Percentiles rank a stretch among this genome's conserved stretches.
These are phyloP conservation scores for Gasterosteus aculeatus DNA, from an alignment of 2,113 vertebrate species.

Conservation along the genomic window DNA sequence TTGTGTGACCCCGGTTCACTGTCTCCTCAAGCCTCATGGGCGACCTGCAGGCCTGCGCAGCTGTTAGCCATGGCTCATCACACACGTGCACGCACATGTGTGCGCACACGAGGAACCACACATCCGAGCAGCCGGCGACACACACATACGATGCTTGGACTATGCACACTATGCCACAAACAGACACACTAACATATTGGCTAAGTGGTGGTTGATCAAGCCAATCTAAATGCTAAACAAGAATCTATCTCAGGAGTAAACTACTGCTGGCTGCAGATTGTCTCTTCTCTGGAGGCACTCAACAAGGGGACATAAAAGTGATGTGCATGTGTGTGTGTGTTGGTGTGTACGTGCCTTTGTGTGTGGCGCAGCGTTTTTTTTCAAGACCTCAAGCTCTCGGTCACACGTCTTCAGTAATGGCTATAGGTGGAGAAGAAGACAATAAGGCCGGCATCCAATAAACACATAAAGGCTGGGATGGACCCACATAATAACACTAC, in stretches of 20 bases:
- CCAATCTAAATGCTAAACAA: slow-evolving; percentile 82
- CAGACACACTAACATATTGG: slow-evolving; percentile 20
- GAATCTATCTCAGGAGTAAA: slow-evolving; percentile 69
- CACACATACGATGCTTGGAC: not conserved
- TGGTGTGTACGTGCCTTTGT: slow-evolving; percentile 14
- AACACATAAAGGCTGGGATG: not conserved
- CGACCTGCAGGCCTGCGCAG: slow-evolving; percentile 54
- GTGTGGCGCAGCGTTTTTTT: slow-evolving; percentile 23
- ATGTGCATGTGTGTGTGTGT: slow-evolving; percentile 20
- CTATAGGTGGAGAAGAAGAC: slow-evolving; percentile 24
- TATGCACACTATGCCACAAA: not conserved
- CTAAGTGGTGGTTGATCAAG: slow-evolving; percentile 75
- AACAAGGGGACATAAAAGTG: slow-evolving; percentile 61
- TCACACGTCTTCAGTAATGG: slow-evolving; percentile 44
- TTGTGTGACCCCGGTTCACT: slow-evolving; percentile 72
- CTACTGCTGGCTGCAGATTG: slow-evolving; percentile 63
- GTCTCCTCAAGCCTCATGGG: slow-evolving; percentile 58
- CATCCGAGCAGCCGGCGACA: not conserved
- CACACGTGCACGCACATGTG: slow-evolving; percentile 29
- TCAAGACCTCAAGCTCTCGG: slow-evolving; percentile 16
- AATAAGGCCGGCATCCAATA: slow-evolving; percentile 25
- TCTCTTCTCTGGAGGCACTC: slow-evolving; percentile 62
- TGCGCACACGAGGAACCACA: slow-evolving; percentile 6
- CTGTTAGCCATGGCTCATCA: slow-evolving; percentile 70
- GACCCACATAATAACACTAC: not conserved